These are phyloP conservation scores for Rhopalosiphum maidis DNA, from an alignment of 1,140 invertebrate genomes.

Conservation along the genomic window DNA sequence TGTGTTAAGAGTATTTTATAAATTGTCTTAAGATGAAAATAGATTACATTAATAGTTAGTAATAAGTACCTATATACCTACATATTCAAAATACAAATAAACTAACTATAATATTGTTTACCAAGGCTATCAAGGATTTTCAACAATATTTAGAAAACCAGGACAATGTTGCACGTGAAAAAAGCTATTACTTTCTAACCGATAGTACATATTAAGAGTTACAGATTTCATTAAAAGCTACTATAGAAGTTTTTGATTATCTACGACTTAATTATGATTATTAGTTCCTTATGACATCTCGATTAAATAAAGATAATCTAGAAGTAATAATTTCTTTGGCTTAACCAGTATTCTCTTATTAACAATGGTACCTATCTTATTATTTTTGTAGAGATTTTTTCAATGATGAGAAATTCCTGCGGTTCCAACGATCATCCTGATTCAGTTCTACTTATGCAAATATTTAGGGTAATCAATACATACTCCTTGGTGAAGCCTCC, in stretches of 20 bases:
- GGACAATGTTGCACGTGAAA: not conserved
- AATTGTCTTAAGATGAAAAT: too few species aligned
- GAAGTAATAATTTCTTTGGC: not conserved
- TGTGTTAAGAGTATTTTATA: too few species aligned
- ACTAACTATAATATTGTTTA: not conserved
- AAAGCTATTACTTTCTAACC: not conserved
- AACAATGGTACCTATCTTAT: not conserved
- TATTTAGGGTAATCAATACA: not conserved
- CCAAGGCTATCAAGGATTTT: not conserved
- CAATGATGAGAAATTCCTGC: not conserved
- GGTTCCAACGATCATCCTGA: slow-evolving; percentile 10
- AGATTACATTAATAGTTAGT: too few species aligned
- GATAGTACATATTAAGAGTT: not conserved
- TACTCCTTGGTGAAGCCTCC: slow-evolving; percentile 21
- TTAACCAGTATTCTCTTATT: not conserved
- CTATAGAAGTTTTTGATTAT: not conserved
- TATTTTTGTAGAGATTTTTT: not conserved
- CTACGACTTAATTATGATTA: not conserved
- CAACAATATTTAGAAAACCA: not conserved
- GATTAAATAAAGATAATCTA: slow-evolving; percentile 2
- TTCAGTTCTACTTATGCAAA: slow-evolving; percentile 3
- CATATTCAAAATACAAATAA: not conserved
- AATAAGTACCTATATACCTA: too few species aligned
- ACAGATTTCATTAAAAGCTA: not conserved
- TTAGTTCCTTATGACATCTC: not conserved